Base-by-base conservation (phyloP, 2,888 invertebrate species). In the Marronus borbonicus region DNA sequence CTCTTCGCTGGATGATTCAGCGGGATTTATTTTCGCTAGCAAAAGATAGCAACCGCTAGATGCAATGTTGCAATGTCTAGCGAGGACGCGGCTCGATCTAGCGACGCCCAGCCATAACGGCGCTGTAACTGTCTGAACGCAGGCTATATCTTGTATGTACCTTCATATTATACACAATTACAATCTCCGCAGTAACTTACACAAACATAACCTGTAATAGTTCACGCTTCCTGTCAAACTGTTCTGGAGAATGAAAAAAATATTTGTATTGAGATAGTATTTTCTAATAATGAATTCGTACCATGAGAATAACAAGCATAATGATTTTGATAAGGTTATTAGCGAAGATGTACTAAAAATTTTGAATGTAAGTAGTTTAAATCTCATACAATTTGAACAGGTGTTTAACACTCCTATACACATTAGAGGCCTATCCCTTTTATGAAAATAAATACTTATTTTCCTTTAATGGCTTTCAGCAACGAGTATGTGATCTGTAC, bases 401-500 rank as follows among this genome's bases (percentile, higher is more conserved):
- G 83, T 85, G 85, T 83, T 80, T 80, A 64, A 55, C 50, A 80
- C 82, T 78, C 81, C 82, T 81, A 81, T 80, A 68, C 76, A 72
- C 36, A 70, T 76, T 65, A 76, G 10, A 39, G 55, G n/a, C 66
- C 31, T 4, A 58, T 65, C 44, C 68, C 62, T 69, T 79, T 76
- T 60, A 36, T 28, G 8, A 12, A 28, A 69, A 64, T 55, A 28
- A 17, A 36, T 24, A 20, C 10, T 17, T 2, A 72, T 31, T 76
- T 49, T 44, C 14, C 24, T 50, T 76, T 44, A 36, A 24, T 52
- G 80, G 80, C 79, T 90, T 91, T 68, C 88, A 95, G 95, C 90
- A 91, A 83, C 91, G 91, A 81, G 93, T 96, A 0, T 89, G 92
- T 80, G 89, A 91, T 0, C 87, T 96, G 66, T 95, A 93, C 86